Evolutionary conservation across 2,797 vertebrate genomes (phyloP).

Genomic region (Amblyraja radiata): DNA sequence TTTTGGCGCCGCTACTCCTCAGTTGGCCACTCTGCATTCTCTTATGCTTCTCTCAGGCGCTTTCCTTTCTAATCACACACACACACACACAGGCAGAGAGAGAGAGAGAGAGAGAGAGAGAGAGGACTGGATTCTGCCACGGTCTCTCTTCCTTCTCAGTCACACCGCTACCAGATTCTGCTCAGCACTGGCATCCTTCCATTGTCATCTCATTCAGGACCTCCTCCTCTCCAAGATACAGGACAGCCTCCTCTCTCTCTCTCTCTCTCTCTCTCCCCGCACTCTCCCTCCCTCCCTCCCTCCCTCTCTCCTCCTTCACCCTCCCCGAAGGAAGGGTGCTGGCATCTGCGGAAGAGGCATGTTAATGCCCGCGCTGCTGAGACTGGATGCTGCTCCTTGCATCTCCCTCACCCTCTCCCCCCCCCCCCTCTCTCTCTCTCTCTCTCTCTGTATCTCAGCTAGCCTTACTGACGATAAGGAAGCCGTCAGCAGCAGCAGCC

Average conservation of each 20-base stretch:
- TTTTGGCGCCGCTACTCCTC: slow-evolving; percentile 56
- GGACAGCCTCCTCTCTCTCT: not conserved
- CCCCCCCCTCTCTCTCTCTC: no score
- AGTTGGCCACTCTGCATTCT: slow-evolving; percentile 74
- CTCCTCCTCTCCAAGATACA: not conserved
- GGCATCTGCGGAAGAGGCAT: no score
- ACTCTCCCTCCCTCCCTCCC: not conserved
- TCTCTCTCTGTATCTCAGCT: no score
- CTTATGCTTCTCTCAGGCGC: slow-evolving; percentile 51
- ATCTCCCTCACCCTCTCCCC: no score
- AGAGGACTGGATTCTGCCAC: slow-evolving; percentile 44
- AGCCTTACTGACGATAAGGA: no score
- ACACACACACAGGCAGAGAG: not conserved
- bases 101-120: not conserved
- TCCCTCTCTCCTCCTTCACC: not conserved
- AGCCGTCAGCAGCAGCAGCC: no score
- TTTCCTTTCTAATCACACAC: slow-evolving; percentile 24
- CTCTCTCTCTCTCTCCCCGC: no score
- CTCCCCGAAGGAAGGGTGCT: no score
- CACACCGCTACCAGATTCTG: not conserved
- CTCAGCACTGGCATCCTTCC: not conserved
- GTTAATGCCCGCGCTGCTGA: no score
- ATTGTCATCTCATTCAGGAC: slow-evolving; percentile 27
- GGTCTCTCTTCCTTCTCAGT: slow-evolving; percentile 4
- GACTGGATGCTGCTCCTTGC: no score